These are phyloP conservation scores for Galemys pyrenaicus DNA, from an alignment of 2,113 vertebrate species.

Conservation along the genomic window DNA sequence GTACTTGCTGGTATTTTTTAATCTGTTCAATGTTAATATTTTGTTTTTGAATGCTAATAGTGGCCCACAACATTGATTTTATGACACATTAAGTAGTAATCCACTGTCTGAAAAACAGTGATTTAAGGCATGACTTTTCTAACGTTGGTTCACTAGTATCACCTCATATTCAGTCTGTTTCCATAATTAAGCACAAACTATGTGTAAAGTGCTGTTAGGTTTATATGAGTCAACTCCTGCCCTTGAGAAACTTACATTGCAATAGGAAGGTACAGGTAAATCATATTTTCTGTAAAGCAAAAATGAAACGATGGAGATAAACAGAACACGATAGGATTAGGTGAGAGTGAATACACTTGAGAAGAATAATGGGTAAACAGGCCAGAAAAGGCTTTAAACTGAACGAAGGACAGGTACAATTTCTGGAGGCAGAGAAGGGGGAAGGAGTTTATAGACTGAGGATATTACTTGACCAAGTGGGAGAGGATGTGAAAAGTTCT, in stretches of 20 bases:
- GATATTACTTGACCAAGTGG: neutral
- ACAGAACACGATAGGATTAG: neutral
- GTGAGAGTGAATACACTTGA: neutral
- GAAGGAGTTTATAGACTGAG: neutral
- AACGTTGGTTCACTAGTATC: neutral
- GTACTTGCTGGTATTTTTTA: neutral
- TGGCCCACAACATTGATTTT: neutral
- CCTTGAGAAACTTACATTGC: neutral
- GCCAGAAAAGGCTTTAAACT: neutral
- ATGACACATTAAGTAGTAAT: conserved; percentile 19
- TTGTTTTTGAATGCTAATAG: conserved; percentile 29
- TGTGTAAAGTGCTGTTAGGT: neutral
- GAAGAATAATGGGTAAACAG: neutral
- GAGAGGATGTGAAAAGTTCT: neutral
- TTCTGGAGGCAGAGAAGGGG: conserved; percentile 18
- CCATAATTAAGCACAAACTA: neutral
- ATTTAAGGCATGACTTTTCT: neutral
- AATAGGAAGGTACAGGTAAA: neutral
- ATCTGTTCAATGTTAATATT: conserved; percentile 7
- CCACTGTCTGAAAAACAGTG: neutral
- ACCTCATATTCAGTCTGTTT: conserved; percentile 3
- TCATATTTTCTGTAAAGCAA: neutral
- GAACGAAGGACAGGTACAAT: neutral
- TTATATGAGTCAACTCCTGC: neutral
- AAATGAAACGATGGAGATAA: neutral